phyloP scores from a whole-genome alignment of 2,888 invertebrate genomes.

The Nemapogon koenigi region DNA sequence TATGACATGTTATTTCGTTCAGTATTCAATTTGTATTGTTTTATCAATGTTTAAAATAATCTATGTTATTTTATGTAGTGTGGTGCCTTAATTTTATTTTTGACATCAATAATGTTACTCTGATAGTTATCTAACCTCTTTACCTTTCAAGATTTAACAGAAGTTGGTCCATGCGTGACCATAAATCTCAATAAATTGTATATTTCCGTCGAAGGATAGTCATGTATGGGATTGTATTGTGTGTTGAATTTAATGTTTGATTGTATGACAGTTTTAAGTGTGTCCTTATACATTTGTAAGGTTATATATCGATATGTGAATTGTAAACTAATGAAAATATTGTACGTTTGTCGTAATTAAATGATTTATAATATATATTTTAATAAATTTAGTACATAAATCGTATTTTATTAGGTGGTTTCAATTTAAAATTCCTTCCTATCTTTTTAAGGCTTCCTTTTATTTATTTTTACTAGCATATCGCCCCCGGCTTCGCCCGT shows the following conservation, averaged over 20 bases:
- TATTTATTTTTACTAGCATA: too few relatives aligned
- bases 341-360: slow-evolving; percentile 63
- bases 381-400: too few relatives aligned
- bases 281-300: slow-evolving; percentile 58
- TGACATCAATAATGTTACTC: not conserved
- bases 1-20: slow-evolving; percentile 29
- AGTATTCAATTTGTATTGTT: slow-evolving; percentile 48
- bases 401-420: too few relatives aligned
- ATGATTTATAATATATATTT: slow-evolving; percentile 66
- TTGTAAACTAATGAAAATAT: slow-evolving; percentile 63
- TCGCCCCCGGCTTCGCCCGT: too few relatives aligned
- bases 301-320: slow-evolving; percentile 48
- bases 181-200: slow-evolving; percentile 2
- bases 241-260: slow-evolving; percentile 25
- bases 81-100: slow-evolving; percentile 48
- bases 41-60: slow-evolving; percentile 33
- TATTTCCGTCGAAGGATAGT: not conserved
- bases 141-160: too few relatives aligned
- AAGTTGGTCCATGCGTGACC: too few relatives aligned
- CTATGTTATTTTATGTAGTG: slow-evolving; percentile 40
- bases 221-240: too few relatives aligned
- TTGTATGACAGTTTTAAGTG: slow-evolving; percentile 27
- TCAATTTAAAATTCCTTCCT: too few relatives aligned
- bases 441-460: too few relatives aligned
- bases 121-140: too few relatives aligned